A percentile compares a stretch with the other conserved stretches of the same genome.
phyloP scores from a whole-genome alignment of 2,888 invertebrate genomes.

The Hydrotaea cyrtoneurina region DNA sequence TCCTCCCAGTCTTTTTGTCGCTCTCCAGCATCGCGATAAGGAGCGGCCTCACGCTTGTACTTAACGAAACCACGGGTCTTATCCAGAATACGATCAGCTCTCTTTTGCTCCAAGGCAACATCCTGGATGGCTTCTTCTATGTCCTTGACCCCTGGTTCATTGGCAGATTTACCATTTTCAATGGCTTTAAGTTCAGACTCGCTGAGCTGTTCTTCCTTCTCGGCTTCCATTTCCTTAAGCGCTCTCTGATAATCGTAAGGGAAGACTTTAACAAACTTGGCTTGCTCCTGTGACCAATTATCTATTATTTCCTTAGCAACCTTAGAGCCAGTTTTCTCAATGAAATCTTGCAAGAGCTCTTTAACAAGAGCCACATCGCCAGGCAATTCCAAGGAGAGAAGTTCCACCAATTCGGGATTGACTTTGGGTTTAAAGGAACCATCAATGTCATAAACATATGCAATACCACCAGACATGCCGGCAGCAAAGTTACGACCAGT shows the following conservation, averaged over 20 bases:
- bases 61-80: constrained; percentile 96
- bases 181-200: constrained; percentile 71
- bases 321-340: constrained; percentile 92
- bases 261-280: constrained; percentile 96
- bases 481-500: constrained; percentile 99
- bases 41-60: constrained; percentile 92
- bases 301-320: constrained; percentile 90
- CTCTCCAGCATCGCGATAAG: constrained; percentile 92
- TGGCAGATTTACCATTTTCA: constrained; percentile 78
- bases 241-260: constrained; percentile 98
- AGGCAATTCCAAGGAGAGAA: constrained; percentile 88
- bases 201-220: constrained; percentile 75
- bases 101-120: constrained; percentile 88
- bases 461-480: constrained; percentile 98
- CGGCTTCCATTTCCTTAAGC: constrained; percentile 85
- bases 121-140: constrained; percentile 95
- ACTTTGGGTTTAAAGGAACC: constrained; percentile 93
- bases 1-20: constrained; percentile 98
- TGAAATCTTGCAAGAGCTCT: constrained; percentile 90
- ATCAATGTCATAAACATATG: constrained; percentile 95
- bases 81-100: constrained; percentile 90
- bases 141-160: constrained; percentile 85
- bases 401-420: constrained; percentile 97
- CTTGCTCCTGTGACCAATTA: constrained; percentile 89
- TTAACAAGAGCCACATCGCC: constrained; percentile 91